Evolutionary conservation across 2,113 vertebrate genomes (phyloP), one percentile per base, ranked within the genome.

Genomic region (Fregetta grallaria): DNA sequence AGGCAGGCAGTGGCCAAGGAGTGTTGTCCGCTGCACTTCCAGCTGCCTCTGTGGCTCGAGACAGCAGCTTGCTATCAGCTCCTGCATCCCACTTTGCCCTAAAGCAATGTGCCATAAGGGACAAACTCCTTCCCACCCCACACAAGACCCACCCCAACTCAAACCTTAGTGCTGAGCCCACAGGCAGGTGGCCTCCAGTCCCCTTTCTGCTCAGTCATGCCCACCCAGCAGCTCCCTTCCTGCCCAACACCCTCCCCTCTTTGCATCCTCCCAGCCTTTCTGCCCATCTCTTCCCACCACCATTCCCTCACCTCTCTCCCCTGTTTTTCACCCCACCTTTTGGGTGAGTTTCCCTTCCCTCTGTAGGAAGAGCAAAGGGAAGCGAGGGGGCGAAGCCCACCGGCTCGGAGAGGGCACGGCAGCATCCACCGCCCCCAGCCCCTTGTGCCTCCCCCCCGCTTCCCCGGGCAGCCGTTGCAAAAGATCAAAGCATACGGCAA

Each of bases 401-500:
- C 11, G 71, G 63, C 53, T 70, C 0, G 0, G 25, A 47, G 32
- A 34, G 49, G 79, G 27, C 71, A 70, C 1, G 5, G 52, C 75
- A 83, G 44, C 83, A 67, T 29, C 65, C 42, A 81, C 58, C 8
- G 4, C 15, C 29, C 21, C 77, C 44, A 55, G 65, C 50, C 68
- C 79, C 3, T 1, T 32, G 38, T 53, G 83, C 94, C 92, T 95
- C 94, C 94, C 83, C 82, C 61, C 65, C 4, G 1, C 38, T 53
- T 81, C 72, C 74, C 15, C 3, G 67, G 53, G 78, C 95, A 96
- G 97, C 95, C 56, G 15, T 72, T 86, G 97, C 94, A 45, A 53
- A 87, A 98, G 98, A 98, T 98, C 97, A 98, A 98, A 98, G 98
- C 21, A 0, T 1, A 34, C 2, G 40, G 94, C 95, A 97, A 97